Conservation (phyloP, 2,888 invertebrate species). For the Deilephila porcellus region DNA sequence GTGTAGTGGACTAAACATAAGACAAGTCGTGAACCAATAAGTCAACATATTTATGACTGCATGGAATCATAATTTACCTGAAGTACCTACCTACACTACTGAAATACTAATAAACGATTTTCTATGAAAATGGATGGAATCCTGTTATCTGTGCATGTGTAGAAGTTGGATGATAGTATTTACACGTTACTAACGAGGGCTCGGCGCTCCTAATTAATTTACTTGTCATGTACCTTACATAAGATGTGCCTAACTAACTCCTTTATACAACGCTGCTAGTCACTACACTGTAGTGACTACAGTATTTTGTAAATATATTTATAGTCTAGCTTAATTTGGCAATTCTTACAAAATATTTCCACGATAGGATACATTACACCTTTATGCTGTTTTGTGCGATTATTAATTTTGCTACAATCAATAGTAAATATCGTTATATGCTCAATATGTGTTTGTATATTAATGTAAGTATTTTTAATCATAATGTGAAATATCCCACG, state of each 20-base stretch:
- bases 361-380: no score
- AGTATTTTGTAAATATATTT: neutral
- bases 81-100: no score
- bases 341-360: neutral
- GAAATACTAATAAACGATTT: neutral
- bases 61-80: neutral
- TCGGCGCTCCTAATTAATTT: constrained; percentile 28
- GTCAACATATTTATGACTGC: neutral
- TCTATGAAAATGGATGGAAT: constrained; percentile 9
- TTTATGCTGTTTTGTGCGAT: no score
- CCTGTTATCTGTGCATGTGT: neutral
- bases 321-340: neutral
- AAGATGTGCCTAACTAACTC: neutral
- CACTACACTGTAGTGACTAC: neutral
- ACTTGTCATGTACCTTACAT: constrained; percentile 2
- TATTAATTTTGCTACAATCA: no score
- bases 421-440: no score
- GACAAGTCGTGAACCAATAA: neutral
- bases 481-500: neutral
- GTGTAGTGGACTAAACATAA: neutral
- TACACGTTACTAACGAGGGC: constrained; percentile 28
- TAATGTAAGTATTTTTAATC: no score
- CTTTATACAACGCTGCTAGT: neutral
- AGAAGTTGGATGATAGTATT: constrained; percentile 23
- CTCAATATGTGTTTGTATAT: no score